Conservation (phyloP, 2,113 vertebrate genomes). For the Poeciliopsis prolifica region DNA sequence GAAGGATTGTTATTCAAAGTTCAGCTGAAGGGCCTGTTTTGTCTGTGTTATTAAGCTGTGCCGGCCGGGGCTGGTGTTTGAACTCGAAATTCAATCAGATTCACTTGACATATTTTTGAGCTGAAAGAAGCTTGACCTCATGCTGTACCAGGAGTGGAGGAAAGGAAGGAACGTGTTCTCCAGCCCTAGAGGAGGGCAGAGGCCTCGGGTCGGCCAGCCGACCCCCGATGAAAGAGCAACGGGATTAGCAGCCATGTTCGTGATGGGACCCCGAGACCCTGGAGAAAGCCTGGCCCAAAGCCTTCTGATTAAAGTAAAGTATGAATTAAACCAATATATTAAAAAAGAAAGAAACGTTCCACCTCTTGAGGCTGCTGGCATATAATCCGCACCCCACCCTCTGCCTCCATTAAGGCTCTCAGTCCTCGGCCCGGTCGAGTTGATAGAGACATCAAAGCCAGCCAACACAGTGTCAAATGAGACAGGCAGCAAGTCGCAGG, state of each 20-base stretch:
- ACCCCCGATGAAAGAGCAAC: conserved; percentile 62
- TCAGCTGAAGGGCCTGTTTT: conserved; percentile 47
- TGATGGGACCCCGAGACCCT: conserved; percentile 61
- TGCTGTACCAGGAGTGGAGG: conserved; percentile 30
- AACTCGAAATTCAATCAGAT: not conserved
- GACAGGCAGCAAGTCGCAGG: conserved; percentile 64
- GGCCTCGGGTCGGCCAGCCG: conserved; percentile 35
- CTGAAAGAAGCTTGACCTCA: conserved; percentile 11
- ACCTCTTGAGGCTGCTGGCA: conserved; percentile 58
- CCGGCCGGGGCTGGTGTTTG: not conserved
- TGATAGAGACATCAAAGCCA: conserved; percentile 79
- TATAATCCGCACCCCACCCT: conserved; percentile 65
- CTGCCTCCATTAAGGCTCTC: conserved; percentile 67
- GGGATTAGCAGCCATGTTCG: conserved; percentile 73
- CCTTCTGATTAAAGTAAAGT: conserved; percentile 67
- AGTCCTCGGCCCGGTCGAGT: conserved; percentile 43
- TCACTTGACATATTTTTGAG: conserved; percentile 5
- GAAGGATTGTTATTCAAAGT: conserved; percentile 60
- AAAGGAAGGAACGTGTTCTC: conserved; percentile 49
- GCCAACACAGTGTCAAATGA: conserved; percentile 59
- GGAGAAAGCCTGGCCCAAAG: conserved; percentile 51
- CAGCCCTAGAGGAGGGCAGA: conserved; percentile 43
- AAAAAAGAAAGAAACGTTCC: conserved; percentile 31
- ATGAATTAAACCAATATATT: conserved; percentile 67
- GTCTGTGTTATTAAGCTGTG: conserved; percentile 3